phyloP scores from a whole-genome alignment of 2,113 vertebrate genomes.

The Spermophilus dauricus region DNA sequence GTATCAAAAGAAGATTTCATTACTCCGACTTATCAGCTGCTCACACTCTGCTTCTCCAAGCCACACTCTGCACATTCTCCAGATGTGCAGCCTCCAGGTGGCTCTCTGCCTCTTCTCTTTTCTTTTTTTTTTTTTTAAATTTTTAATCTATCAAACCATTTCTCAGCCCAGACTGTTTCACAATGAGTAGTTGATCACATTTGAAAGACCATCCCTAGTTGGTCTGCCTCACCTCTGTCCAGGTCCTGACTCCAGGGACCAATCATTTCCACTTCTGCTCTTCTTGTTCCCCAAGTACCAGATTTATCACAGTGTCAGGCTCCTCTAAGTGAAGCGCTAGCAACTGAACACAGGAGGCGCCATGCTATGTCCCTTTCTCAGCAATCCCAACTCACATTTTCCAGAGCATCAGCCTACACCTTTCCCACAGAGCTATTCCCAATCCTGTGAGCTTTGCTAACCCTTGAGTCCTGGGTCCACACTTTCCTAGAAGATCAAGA shows the following conservation, averaged over 20 bases:
- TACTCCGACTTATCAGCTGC: too few species aligned
- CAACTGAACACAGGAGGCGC: neutral
- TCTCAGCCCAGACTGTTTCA: accelerated
- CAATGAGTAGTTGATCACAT: accelerated
- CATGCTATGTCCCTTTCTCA: neutral
- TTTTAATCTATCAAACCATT: neutral
- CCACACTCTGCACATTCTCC: accelerated
- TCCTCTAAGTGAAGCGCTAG: too few species aligned
- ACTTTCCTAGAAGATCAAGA: neutral
- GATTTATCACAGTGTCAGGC: neutral
- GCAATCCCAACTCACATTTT: neutral
- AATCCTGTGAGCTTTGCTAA: too few species aligned
- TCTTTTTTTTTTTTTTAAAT: accelerated
- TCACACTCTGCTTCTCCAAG: neutral
- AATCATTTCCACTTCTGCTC: neutral
- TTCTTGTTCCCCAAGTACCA: neutral
- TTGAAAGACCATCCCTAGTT: accelerated
- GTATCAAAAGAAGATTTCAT: neutral
- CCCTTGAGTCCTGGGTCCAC: accelerated
- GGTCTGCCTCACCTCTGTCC: neutral
- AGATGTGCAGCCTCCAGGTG: neutral
- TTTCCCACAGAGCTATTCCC: neutral
- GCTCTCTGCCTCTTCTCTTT: too few species aligned
- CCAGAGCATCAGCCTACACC: neutral
- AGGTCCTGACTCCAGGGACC: accelerated